Evolutionary conservation across 2,113 vertebrate genomes (phyloP), one percentile per base, ranked within the genome.

Genomic region (Ctenodactylus gundi): DNA sequence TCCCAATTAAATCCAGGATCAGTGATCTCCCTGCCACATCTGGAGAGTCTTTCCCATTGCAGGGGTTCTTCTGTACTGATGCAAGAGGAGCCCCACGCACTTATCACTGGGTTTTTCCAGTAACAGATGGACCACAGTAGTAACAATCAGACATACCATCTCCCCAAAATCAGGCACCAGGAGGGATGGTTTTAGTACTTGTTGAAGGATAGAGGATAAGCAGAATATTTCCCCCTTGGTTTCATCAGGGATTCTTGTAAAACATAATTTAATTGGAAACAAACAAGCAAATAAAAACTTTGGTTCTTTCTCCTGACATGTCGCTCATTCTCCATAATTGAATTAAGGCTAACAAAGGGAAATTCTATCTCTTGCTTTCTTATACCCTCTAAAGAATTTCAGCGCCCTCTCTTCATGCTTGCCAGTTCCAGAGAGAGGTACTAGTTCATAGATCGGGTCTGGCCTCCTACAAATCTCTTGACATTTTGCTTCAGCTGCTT

Each of bases 241-340:
- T 94, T 95, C 46, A 92, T 90, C 15, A 64, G 53, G 62, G 65
- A 39, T 92, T 95, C 73, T 95, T 95, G 20, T 67, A 94, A 97
- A 94, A 86, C 91, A 60, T 39, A 93, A 93, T 75, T 93, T 76
- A 90, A 95, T 85, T 91, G 41, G n/a, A n/a, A 70, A 84, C 29
- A 41, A 77, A 64, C 64, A 41, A 65, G 41, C 1, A 78, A 44
- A 84, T n/a, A 36, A 8, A 36, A 29, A 41, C 53, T 73, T 44
- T 23, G 4, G 31, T 80, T 76, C 80, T 94, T 91, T 68, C 27
- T 73, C 51, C 82, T 53, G 29, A 96, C 92, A 51, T 93, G 53
- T 92, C 60, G 55, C 88, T 95, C 41, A 57, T 92, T 88, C 57
- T n/a, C 53, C 57, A 70, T 90, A 92, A 96, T 46, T 58, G 57